A percentile compares a stretch with the other conserved stretches of the same genome.
phyloP scores from a whole-genome alignment of 2,113 vertebrate species.

The Sceloporus undulatus region DNA sequence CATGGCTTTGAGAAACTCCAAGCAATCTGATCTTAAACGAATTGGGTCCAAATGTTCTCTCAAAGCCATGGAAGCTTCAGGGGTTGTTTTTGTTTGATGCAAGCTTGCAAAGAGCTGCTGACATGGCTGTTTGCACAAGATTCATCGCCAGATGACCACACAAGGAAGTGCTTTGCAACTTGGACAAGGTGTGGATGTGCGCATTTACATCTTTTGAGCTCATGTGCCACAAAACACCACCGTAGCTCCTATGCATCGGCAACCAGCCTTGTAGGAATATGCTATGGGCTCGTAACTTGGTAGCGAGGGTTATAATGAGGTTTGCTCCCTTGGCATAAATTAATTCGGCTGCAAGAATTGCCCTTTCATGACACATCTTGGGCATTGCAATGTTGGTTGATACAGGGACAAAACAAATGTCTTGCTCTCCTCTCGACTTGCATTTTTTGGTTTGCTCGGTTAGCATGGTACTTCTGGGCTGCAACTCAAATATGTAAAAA shows the following conservation, averaged over 20 bases:
- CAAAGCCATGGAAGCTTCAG: too few relatives aligned
- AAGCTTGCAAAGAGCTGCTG: neutral
- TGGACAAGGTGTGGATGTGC: neutral
- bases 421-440: neutral
- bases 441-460: neutral
- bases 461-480: fast-evolving
- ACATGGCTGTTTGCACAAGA: neutral
- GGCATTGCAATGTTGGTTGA: too few relatives aligned
- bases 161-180: neutral
- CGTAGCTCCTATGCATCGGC: neutral
- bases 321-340: neutral
- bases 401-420: too few relatives aligned
- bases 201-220: neutral
- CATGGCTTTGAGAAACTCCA: too few relatives aligned
- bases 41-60: too few relatives aligned
- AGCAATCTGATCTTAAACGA: too few relatives aligned
- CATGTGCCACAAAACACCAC: too few relatives aligned
- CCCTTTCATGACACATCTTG: neutral
- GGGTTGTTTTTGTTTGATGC: too few relatives aligned
- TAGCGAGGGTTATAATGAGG: neutral
- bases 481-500: neutral
- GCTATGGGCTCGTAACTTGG: neutral
- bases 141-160: neutral
- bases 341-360: neutral
- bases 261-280: neutral